These are phyloP conservation scores for Siniperca undulata DNA, from an alignment of 2,797 vertebrate genomes.

Conservation along the genomic window DNA sequence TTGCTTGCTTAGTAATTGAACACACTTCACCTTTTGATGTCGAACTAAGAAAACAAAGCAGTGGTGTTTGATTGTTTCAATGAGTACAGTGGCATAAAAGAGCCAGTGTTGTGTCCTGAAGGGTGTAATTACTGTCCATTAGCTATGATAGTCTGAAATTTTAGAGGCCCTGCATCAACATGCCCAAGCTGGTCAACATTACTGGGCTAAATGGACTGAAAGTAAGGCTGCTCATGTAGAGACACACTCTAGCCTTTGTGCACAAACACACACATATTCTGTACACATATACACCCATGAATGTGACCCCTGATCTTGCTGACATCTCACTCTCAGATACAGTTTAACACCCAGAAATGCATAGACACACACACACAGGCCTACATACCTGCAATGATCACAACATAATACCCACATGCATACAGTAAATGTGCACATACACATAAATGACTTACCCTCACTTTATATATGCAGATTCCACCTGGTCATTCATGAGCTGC, in stretches of 20 bases:
- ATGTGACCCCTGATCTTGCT: slow-evolving; percentile 25
- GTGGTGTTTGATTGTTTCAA: slow-evolving; percentile 14
- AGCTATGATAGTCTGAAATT: slow-evolving; percentile 47
- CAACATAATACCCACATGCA: not conserved
- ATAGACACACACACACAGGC: not conserved
- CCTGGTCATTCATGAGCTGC: slow-evolving; percentile 51
- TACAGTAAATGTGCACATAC: slow-evolving; percentile 13
- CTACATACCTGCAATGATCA: not conserved
- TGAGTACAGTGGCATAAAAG: slow-evolving; percentile 20
- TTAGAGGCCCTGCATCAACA: slow-evolving; percentile 41
- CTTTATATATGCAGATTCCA: slow-evolving; percentile 40
- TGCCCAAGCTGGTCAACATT: slow-evolving; percentile 35
- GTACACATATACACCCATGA: slow-evolving; percentile 10
- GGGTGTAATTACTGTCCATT: slow-evolving; percentile 62
- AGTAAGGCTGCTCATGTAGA: slow-evolving; percentile 40
- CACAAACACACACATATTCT: not conserved
- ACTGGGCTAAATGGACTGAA: slow-evolving; percentile 54
- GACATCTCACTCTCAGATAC: not conserved
- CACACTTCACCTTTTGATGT: slow-evolving; percentile 35
- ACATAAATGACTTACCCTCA: slow-evolving; percentile 24
- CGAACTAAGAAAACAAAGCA: not conserved
- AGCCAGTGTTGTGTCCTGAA: slow-evolving; percentile 39
- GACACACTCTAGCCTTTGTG: slow-evolving; percentile 17
- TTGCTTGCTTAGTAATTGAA: slow-evolving; percentile 1
- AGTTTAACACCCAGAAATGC: slow-evolving; percentile 13